These are phyloP conservation scores for Periparus ater DNA, from an alignment of 2,797 vertebrate species.

Conservation along the genomic window DNA sequence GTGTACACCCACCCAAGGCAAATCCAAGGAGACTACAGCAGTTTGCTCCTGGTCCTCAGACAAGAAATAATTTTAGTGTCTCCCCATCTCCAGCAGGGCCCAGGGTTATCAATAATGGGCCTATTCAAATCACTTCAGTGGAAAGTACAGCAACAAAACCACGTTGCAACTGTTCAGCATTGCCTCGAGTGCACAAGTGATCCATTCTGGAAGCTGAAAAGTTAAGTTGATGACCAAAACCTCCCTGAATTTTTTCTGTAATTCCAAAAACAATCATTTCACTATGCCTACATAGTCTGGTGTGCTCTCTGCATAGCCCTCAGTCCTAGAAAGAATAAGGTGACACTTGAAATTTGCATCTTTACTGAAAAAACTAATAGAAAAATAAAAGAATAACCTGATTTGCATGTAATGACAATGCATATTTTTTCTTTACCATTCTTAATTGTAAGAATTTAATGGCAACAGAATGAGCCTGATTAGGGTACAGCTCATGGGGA, in stretches of 20 bases:
- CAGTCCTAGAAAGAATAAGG: not conserved
- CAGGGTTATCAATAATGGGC: fast-evolving
- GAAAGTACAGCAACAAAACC: not conserved
- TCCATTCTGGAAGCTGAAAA: not conserved
- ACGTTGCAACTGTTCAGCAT: not conserved
- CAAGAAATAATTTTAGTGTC: not conserved
- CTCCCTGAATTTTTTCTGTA: not conserved
- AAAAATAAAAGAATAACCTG: not conserved
- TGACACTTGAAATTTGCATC: not conserved
- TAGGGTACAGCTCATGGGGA: not conserved
- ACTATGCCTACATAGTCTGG: fast-evolving
- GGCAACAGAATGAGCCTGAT: not conserved
- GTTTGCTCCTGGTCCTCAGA: not conserved
- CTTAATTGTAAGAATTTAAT: not conserved
- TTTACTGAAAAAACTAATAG: not conserved
- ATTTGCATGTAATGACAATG: not conserved
- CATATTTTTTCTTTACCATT: not conserved
- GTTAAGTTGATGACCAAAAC: not conserved
- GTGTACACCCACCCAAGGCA: not conserved
- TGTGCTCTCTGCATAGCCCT: not conserved
- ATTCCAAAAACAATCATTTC: not conserved
- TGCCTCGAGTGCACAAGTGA: not conserved
- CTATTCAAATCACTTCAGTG: not conserved
- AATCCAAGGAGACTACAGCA: not conserved
- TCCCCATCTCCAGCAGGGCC: not conserved